Percentiles rank a stretch among this genome's conserved stretches.
These are phyloP conservation scores for Metallyticus violacea DNA, from an alignment of 2,888 invertebrate genomes.

Conservation along the genomic window DNA sequence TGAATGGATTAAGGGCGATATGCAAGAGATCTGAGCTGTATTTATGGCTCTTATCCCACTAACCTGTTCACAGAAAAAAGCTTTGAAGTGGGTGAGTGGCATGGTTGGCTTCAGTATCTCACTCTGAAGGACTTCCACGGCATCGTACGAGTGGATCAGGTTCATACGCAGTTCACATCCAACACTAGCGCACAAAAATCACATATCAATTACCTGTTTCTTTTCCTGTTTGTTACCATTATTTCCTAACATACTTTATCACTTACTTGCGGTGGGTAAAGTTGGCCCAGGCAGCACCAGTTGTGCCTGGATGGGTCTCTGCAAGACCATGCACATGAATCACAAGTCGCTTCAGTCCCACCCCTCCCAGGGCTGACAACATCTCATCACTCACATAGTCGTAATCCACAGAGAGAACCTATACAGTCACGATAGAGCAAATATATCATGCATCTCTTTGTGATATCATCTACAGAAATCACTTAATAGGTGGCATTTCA, in stretches of 20 bases:
- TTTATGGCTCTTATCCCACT: no score
- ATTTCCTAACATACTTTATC: background rate
- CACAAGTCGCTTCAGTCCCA: conserved; percentile 55
- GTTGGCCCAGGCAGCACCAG: conserved; percentile 61
- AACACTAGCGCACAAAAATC: background rate
- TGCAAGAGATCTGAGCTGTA: no score
- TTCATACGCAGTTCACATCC: conserved; percentile 58
- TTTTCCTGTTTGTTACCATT: no score
- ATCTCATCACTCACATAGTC: conserved; percentile 54
- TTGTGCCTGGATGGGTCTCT: conserved; percentile 59
- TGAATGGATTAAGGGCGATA: no score
- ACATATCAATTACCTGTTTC: background rate
- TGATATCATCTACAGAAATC: background rate
- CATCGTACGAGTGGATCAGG: conserved; percentile 67
- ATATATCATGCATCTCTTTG: background rate
- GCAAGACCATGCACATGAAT: conserved; percentile 69
- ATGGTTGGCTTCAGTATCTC: conserved; percentile 64
- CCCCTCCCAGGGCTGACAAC: conserved; percentile 47
- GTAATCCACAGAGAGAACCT: conserved; percentile 57
- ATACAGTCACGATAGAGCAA: background rate
- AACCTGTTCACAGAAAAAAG: conserved; percentile 68
- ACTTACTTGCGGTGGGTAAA: conserved; percentile 53
- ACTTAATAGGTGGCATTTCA: background rate
- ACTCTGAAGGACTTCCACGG: conserved; percentile 58
- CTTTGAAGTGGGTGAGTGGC: conserved; percentile 70